A percentile compares a stretch with the other conserved stretches of the same genome.
Evolutionary conservation across 2,797 vertebrate species (phyloP).

Genomic region (Microchirus variegatus): DNA sequence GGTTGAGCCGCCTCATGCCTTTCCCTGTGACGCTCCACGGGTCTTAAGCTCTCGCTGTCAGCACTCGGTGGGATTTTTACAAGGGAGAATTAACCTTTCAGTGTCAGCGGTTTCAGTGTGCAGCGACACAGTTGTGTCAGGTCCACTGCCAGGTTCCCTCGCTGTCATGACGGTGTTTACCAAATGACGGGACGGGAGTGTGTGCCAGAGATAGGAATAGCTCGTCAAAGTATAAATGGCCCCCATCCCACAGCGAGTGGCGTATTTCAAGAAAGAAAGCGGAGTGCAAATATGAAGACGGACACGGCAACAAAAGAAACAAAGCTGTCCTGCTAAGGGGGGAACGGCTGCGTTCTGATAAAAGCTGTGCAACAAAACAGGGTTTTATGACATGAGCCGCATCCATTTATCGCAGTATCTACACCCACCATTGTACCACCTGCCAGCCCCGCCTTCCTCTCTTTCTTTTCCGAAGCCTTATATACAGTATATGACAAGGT

Average conservation of each 20-base stretch:
- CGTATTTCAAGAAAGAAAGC: slow-evolving; percentile 67
- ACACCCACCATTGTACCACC: no score
- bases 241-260: slow-evolving; percentile 52
- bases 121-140: slow-evolving; percentile 39
- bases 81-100: slow-evolving; percentile 54
- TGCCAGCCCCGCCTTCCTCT: slow-evolving; percentile 13
- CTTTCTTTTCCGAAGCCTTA: slow-evolving; percentile 51
- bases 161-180: slow-evolving; percentile 73
- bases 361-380: slow-evolving; percentile 24
- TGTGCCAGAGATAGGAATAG: slow-evolving; percentile 76
- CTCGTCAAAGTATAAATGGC: slow-evolving; percentile 71
- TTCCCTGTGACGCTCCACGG: slow-evolving; percentile 48
- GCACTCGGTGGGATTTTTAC: slow-evolving; percentile 39
- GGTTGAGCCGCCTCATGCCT: slow-evolving; percentile 8
- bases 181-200: slow-evolving; percentile 60
- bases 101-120: slow-evolving; percentile 34
- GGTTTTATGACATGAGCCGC: slow-evolving; percentile 19
- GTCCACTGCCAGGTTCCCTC: slow-evolving; percentile 40
- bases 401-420: slow-evolving; percentile 48
- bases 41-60: slow-evolving; percentile 39
- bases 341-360: slow-evolving; percentile 24
- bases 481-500: slow-evolving; percentile 26
- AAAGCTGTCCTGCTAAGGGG: slow-evolving; percentile 25
- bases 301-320: slow-evolving; percentile 49
- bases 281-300: slow-evolving; percentile 48